A percentile compares a stretch with the other conserved stretches of the same genome.
Evolutionary conservation across 2,113 vertebrate genomes (phyloP).

Genomic region (Sakesphorus luctuosus): DNA sequence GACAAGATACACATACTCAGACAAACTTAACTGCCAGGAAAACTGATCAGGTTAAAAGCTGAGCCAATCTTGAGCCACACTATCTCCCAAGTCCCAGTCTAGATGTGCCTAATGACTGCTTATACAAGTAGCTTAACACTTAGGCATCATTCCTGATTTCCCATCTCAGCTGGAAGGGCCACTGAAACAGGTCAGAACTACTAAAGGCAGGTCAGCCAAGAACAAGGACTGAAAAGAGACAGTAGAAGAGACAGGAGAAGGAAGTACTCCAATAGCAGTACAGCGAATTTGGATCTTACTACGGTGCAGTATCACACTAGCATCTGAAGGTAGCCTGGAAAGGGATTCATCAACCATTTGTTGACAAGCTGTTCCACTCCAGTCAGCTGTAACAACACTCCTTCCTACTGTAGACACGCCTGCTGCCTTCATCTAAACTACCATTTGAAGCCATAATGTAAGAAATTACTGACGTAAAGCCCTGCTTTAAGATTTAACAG

Average conservation of each 20-base stretch:
- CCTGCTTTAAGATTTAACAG: neutral
- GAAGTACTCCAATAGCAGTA: neutral
- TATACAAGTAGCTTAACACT: neutral
- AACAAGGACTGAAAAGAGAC: neutral
- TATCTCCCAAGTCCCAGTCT: neutral
- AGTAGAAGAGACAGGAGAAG: neutral
- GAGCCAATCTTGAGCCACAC: neutral
- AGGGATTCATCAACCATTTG: neutral
- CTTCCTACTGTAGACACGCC: neutral
- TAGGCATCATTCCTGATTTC: neutral
- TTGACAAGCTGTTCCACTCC: neutral
- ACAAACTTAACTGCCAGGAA: neutral
- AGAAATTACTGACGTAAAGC: neutral
- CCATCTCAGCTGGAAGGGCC: neutral
- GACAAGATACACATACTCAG: neutral
- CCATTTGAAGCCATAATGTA: neutral
- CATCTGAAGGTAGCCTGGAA: neutral
- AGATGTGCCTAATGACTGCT: neutral
- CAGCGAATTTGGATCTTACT: neutral
- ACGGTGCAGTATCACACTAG: neutral
- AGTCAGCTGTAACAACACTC: neutral
- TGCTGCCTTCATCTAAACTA: neutral
- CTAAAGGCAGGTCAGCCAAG: neutral
- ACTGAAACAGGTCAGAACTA: neutral
- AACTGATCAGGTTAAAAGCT: neutral